Evolutionary conservation across 2,113 vertebrate genomes (phyloP).

Genomic region (Phylloscopus trochiloides): DNA sequence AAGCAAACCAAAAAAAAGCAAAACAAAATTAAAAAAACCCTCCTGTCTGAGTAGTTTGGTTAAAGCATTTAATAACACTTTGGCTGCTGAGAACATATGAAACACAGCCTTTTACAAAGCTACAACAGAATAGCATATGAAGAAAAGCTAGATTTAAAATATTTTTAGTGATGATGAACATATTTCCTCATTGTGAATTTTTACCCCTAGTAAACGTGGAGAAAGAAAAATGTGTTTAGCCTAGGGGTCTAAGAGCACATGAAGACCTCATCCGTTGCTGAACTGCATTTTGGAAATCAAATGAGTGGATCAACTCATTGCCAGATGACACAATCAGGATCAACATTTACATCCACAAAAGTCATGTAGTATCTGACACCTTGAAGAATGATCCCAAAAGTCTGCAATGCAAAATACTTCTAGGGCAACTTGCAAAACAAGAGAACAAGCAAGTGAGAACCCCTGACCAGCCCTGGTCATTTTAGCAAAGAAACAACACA

Average conservation of each 20-base stretch:
- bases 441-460: neutral
- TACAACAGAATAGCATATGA: neutral
- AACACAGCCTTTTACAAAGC: neutral
- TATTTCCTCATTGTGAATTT: neutral
- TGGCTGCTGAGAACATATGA: neutral
- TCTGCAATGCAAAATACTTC: neutral
- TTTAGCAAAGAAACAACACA: neutral
- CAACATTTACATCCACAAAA: neutral
- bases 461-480: neutral
- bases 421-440: neutral
- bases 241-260: neutral
- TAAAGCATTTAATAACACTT: neutral
- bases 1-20: neutral
- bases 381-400: neutral
- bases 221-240: neutral
- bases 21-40: neutral
- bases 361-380: rapidly evolving
- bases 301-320: neutral
- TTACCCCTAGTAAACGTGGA: neutral
- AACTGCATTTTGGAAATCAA: neutral
- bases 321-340: neutral
- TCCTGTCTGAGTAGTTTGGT: neutral
- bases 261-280: neutral
- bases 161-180: neutral
- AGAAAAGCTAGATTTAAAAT: neutral